phyloP scores from a whole-genome alignment of 2,888 invertebrate genomes.

The Synergus itoensis region DNA sequence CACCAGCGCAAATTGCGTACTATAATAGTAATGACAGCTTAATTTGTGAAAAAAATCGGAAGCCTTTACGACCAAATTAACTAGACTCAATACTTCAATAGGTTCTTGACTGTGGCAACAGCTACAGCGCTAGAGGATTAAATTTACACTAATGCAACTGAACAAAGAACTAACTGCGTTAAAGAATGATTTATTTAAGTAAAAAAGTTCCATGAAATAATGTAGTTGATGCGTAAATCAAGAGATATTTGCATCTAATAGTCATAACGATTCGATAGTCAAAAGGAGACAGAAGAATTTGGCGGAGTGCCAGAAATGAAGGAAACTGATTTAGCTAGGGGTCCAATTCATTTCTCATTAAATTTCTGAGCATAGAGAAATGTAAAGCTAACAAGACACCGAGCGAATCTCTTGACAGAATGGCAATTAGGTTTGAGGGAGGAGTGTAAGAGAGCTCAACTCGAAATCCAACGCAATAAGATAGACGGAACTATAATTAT shows the following conservation, averaged over 20 bases:
- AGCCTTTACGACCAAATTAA: neutral
- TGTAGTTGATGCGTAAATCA: neutral
- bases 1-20: conserved; percentile 57
- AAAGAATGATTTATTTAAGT: too few relatives aligned
- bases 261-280: conserved; percentile 23
- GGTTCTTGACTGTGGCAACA: neutral
- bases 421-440: neutral
- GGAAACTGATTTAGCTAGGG: conserved; percentile 1
- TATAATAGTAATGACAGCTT: conserved; percentile 54
- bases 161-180: too few relatives aligned
- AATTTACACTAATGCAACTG: too few relatives aligned
- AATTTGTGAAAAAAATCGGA: conserved; percentile 52
- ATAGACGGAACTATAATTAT: neutral
- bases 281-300: conserved; percentile 11
- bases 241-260: conserved; percentile 13
- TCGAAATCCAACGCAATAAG: neutral
- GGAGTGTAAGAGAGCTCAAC: neutral
- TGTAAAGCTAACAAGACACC: conserved; percentile 23
- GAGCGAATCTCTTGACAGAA: conserved; percentile 10
- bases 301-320: neutral
- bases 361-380: conserved; percentile 14
- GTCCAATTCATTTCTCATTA: conserved; percentile 20
- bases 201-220: neutral
- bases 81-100: neutral
- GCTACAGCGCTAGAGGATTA: too few relatives aligned